Evolutionary conservation across 2,797 vertebrate genomes (phyloP), one percentile per base, ranked within the genome.

Genomic region (Limnodromus scolopaceus): DNA sequence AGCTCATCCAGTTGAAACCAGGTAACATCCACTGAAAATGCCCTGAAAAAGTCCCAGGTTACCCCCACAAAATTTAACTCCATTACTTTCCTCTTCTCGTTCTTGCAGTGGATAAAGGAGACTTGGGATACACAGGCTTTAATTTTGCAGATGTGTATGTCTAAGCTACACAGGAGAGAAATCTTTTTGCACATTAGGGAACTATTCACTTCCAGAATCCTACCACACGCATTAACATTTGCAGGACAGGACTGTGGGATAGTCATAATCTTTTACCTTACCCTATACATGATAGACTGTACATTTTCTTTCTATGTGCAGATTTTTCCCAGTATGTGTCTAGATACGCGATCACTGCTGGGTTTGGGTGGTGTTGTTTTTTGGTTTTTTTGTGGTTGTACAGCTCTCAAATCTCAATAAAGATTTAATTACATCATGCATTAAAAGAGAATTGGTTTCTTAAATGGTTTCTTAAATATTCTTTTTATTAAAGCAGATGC

Each of bases 331-430:
- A 19, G 8, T 61, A 10, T 4, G 5, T 41, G n/a, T 41, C 58
- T 53, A 87, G 15, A 57, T 87, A 53, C 45, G 45, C 0, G 0
- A 83, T 84, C 78, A 23, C 16, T 77, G 75, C 19, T 74, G 5
- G 2, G 12, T 86, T 81, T 60, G 39, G 22, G 41, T 41, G 30
- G 7, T 72, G 2, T 16, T 78, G 24, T 13, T 23, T 16, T 51
- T 66, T 19, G 41, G 19, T 87, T 74, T 22, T 84, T 88, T 80
- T 92, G 94, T 91, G 90, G 94, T 94, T 96, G 77, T 54, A 68
- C 54, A 91, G 81, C 68, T 93, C 60, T 92, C 90, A 93, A 93
- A 94, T 96, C 82, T 95, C 91, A 96, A 92, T 84, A 54, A 93
- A 84, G 72, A 78, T 65, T 96, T 97, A 95, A 97, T 92, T 96